Evolutionary conservation across 2,797 vertebrate genomes (phyloP), one percentile per base, ranked within the genome.

Genomic region (Diglossa cyanea): DNA sequence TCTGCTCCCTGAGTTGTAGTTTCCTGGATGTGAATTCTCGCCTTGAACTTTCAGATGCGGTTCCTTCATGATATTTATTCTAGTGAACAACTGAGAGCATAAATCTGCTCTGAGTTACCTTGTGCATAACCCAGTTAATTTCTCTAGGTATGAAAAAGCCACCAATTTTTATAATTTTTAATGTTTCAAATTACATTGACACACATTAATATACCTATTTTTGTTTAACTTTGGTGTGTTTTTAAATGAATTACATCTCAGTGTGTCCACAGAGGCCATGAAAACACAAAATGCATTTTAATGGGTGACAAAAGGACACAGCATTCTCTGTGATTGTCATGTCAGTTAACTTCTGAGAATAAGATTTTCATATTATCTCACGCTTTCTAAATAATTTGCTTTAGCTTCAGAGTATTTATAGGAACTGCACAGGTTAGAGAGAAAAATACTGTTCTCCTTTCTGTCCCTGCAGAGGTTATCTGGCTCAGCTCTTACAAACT

Each of bases 381-480:
- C 4, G 4, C 28, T 87, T 92, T 28, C 57, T 89, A 53, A 94
- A 77, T 51, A 0, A 71, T 44, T 89, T 79, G 5, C 25, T 77
- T 83, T 80, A 57, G 11, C 28, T 35, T 86, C n/a, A 40, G 35
- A 68, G n/a, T 45, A 65, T 19, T 50, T 86, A 31, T 0, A 71
- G 39, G 37, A 89, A 37, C 42, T 50, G 53, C 14, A 45, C 4
- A 42, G 65, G 55, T 39, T 85, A 45, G 16, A 87, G n/a, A 51
- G 20, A 82, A 84, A 85, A 81, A 31, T 20, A 37, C 3, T 18
- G 28, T 76, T 90, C 47, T 79, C 53, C 28, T 82, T 93, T 84
- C 66, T 76, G 42, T 82, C 67, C 63, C 21, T 71, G 63, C 55
- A 76, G 77, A 89, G 84, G 80, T 92, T 96, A 89, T 94, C 84